Evolutionary conservation across 1,140 invertebrate species (phyloP), one percentile per base, ranked within the genome.

Genomic region (Brachystomella parvula): DNA sequence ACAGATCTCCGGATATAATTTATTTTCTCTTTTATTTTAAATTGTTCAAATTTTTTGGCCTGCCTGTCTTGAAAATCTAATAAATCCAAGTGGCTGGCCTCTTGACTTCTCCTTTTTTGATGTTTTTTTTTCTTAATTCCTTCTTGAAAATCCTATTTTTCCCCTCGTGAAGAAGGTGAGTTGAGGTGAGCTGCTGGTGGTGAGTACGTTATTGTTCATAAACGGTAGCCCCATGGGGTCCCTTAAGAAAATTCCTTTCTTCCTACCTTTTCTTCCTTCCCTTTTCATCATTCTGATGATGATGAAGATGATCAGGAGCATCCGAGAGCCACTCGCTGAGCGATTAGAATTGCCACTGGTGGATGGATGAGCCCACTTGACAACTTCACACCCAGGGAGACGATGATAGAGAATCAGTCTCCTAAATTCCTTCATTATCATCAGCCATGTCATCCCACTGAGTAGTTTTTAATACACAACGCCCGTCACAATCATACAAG

Each of bases 1-100:
- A 53, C 49, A 53, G 49, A 53, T 53, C n/a, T n/a, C n/a, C n/a
- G n/a, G 49, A 17, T 17, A 53, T 53, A 53, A 53, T 53, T 53
- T 53, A 53, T 53, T 24, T 53, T 44, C n/a, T 44, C 39, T 44
- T 9, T n/a, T 44, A 44, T n/a, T 12, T 44, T n/a, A 9, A 44
- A 9, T 12, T 44, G 9, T 44, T 44, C n/a, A 44, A 44, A 44
- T 12, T 12, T 53, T 53, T 53, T 6, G 24, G 24, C 49, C 49
- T 17, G 49, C 6, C 12, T 17, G 24, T 17, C 9, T 3, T 53
- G 12, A 24, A 24, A 53, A 53, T 53, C 49, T 24, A 53, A 53
- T 53, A 53, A 53, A 53, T 53, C 49, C 49, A 6, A 26, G 49
- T 19, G 6, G 24, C n/a, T n/a, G n/a, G n/a, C n/a, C n/a, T n/a